phyloP scores from a whole-genome alignment of 1,140 invertebrate species.

The Gryllus bimaculatus region DNA sequence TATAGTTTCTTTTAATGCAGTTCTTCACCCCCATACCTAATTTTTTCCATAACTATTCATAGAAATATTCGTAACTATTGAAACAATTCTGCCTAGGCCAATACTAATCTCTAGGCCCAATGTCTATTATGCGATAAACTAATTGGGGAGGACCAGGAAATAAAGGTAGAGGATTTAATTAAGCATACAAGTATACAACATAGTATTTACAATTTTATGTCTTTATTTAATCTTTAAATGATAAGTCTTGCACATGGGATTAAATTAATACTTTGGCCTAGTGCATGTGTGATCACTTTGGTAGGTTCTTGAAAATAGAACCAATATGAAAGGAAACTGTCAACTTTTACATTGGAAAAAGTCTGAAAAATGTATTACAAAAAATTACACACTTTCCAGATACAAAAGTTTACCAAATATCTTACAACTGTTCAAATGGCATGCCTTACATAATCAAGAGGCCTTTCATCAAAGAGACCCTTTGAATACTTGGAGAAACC shows the following conservation, averaged over 20 bases:
- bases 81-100: no score
- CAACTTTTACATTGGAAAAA: conserved; percentile 21
- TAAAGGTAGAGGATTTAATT: neutral
- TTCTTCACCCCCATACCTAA: no score
- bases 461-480: conserved; percentile 10
- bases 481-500: conserved; percentile 11
- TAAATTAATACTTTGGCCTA: conserved; percentile 43
- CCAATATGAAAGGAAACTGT: conserved; percentile 19
- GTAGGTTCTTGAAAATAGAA: conserved; percentile 11
- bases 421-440: conserved; percentile 18
- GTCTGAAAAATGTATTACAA: conserved; percentile 23
- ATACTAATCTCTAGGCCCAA: no score
- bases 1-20: no score
- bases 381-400: conserved; percentile 19
- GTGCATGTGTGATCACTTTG: conserved; percentile 27
- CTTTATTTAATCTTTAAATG: conserved; percentile 34
- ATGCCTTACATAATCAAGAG: neutral
- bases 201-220: conserved; percentile 20
- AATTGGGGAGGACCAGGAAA: neutral
- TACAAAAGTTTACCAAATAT: conserved; percentile 19
- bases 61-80: no score
- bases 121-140: no score
- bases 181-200: neutral
- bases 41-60: no score
- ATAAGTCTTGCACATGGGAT: conserved; percentile 42